Conservation (phyloP, 2,888 invertebrate species). For the Drosophila quinaria region DNA sequence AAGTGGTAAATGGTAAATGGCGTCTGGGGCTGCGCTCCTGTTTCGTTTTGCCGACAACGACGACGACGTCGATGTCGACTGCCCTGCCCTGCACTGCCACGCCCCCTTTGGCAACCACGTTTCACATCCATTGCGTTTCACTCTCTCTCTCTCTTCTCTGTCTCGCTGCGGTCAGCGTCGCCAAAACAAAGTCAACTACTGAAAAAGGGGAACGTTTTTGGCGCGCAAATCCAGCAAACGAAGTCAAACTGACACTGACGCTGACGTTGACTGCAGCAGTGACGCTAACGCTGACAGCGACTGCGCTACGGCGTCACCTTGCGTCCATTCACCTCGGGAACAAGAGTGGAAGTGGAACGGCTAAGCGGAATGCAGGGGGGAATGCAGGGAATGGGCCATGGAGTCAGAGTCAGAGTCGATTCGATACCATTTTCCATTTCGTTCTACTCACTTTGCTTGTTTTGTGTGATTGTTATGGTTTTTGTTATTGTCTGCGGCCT, state of each 20-base stretch:
- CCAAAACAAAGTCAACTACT: conserved; percentile 60
- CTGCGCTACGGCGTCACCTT: conserved; percentile 64
- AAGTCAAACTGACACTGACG: conserved; percentile 51
- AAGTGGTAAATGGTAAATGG: conserved; percentile 56
- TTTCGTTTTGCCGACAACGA: conserved; percentile 47
- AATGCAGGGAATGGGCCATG: conserved; percentile 3
- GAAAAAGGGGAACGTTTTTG: conserved; percentile 71
- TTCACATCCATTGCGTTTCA: conserved; percentile 55
- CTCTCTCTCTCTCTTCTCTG: conserved; percentile 28
- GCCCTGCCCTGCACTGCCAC: conserved; percentile 60
- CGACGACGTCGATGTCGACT: background rate
- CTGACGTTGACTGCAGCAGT: conserved; percentile 51
- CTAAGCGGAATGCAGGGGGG: conserved; percentile 1
- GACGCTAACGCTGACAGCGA: conserved; percentile 29
- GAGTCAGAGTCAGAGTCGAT: conserved; percentile 64
- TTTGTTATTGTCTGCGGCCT: conserved; percentile 60
- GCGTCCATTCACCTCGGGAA: conserved; percentile 78
- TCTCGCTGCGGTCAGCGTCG: conserved; percentile 43
- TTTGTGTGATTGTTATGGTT: conserved; percentile 15
- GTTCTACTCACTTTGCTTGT: conserved; percentile 61
- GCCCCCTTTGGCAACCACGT: conserved; percentile 59
- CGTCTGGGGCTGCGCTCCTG: conserved; percentile 71
- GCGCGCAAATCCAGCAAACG: conserved; percentile 68
- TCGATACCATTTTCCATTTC: conserved; percentile 77
- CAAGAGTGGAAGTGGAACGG: conserved; percentile 24